Evolutionary conservation across 2,113 vertebrate genomes (phyloP), one percentile per base, ranked within the genome.

Genomic region (Laticauda laticaudata): DNA sequence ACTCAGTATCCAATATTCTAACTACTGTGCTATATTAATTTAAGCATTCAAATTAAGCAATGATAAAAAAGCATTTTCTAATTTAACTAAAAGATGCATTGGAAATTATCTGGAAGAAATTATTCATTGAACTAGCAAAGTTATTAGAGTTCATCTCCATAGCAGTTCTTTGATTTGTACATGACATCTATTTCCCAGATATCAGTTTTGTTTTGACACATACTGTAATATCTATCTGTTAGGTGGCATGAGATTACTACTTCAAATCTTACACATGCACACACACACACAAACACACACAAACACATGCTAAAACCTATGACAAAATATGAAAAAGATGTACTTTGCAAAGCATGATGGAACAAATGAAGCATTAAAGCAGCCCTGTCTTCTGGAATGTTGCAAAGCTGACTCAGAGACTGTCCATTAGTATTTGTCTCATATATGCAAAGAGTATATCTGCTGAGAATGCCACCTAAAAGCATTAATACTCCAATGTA

Each of bases 151-250:
- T 96, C 91, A 96, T 95, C 55, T 48, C 94, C 93, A 54, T 55
- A 93, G 34, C 95, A 95, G 95, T 95, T 89, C 92, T 97, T 95
- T 95, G 96, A 88, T 95, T 97, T 97, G 96, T 93, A 95, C 93
- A 86, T 92, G 85, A 94, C 92, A 96, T 18, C 39, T 29, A 94
- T 53, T 94, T 90, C 34, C 7, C 95, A 91, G 88, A 97, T 95
- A 90, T 96, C 91, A 92, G 92, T 93, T 97, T 96, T 95, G 93
- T 97, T 96, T 97, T 96, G 93, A 95, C 85, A 96, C 7, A 24
- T 86, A 94, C 90, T 97, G 94, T 96, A 96, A 94, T 94, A 96
- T 95, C 94, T 97, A 92, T 93, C 95, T 95, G 86, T 87, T 96
- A 3, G 5, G 92, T 95, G 18, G 92, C 96, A 96, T 95, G 91